phyloP scores from a whole-genome alignment of 2,797 vertebrate genomes.

The Okamejei kenojei region DNA sequence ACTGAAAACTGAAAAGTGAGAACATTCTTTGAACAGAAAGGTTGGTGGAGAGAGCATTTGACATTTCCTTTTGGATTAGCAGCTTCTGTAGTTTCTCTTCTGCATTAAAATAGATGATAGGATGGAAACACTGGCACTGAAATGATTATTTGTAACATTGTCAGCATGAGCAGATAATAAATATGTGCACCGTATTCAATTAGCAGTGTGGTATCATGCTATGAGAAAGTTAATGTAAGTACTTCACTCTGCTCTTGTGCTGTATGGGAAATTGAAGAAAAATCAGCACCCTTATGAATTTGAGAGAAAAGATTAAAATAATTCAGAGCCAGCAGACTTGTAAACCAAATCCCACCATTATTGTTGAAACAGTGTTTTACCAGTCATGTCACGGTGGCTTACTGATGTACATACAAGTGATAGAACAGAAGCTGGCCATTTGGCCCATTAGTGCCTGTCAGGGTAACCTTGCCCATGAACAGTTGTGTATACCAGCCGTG shows the following conservation, averaged over 20 bases:
- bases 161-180: background rate
- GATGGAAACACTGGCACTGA: background rate
- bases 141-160: background rate
- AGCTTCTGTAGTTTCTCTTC: background rate
- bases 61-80: background rate
- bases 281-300: background rate
- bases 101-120: background rate
- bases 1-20: background rate
- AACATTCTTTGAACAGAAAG: background rate
- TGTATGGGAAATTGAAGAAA: background rate
- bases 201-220: background rate
- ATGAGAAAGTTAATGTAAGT: background rate
- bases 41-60: background rate
- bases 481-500: background rate
- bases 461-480: background rate
- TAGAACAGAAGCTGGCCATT: background rate
- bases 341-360: background rate
- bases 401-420: background rate
- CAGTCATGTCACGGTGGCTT: background rate
- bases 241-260: background rate
- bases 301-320: background rate
- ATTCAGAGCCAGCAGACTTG: background rate
- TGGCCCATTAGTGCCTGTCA: background rate
- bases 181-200: constrained; percentile 7
- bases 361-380: too few relatives aligned